A percentile compares a stretch with the other conserved stretches of the same genome.
Conservation (phyloP, 2,113 vertebrate genomes). For the Brienomyrus longianalis region DNA sequence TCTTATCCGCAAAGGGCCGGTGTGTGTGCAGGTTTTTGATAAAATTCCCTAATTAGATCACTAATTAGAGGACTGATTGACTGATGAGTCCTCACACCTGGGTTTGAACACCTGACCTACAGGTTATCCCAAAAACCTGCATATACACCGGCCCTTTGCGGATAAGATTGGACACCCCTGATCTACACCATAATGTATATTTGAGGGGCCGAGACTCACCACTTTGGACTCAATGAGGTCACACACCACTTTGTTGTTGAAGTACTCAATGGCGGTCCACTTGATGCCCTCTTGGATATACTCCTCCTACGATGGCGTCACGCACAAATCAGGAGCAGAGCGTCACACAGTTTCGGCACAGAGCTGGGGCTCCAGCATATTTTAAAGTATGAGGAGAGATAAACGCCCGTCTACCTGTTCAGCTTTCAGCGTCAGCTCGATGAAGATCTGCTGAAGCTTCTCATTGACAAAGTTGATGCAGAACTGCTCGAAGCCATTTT, state of each 20-base stretch:
- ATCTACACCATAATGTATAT: background rate
- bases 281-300: conserved; percentile 72
- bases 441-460: conserved; percentile 78
- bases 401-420: conserved; percentile 58
- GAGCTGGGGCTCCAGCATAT: background rate
- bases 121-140: no score
- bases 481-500: conserved; percentile 74
- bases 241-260: conserved; percentile 77
- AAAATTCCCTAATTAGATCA: no score
- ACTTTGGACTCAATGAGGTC: conserved; percentile 76
- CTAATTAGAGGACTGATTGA: no score
- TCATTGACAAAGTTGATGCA: conserved; percentile 79
- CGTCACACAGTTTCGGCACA: background rate
- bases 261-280: conserved; percentile 72
- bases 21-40: no score
- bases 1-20: no score
- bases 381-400: background rate
- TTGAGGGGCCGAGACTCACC: conserved; percentile 48
- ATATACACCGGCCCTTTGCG: no score
- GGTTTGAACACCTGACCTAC: no score
- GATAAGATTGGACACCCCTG: no score
- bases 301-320: conserved; percentile 55
- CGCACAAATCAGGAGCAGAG: conserved; percentile 2
- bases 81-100: no score
- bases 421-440: conserved; percentile 71